Conservation (phyloP, 2,113 vertebrate species). For the Tautogolabrus adspersus region DNA sequence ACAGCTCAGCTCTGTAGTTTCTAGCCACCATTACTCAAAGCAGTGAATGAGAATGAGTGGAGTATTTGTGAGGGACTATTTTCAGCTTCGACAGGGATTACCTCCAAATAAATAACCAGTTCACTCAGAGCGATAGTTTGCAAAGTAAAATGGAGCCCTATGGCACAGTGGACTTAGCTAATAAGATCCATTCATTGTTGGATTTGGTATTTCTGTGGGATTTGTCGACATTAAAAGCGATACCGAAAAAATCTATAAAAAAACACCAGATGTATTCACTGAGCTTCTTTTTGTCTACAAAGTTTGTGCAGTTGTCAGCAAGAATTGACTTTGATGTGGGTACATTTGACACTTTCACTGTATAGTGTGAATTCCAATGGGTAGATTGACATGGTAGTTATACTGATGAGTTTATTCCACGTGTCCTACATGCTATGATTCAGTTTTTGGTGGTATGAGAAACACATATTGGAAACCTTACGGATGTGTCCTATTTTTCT, state of each 20-base stretch:
- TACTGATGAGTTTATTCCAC: too few species aligned
- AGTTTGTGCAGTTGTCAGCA: too few species aligned
- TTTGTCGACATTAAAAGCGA: background rate
- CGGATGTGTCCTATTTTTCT: constrained; percentile 64
- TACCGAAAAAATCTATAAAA: too few species aligned
- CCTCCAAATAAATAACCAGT: too few species aligned
- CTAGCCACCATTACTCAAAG: background rate
- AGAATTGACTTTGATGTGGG: too few species aligned
- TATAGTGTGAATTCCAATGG: background rate
- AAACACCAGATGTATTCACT: too few species aligned
- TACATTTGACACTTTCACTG: too few species aligned
- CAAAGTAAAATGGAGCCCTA: too few species aligned
- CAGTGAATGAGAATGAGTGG: background rate
- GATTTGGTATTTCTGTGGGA: background rate
- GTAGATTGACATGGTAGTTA: constrained; percentile 38
- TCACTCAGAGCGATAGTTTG: too few species aligned
- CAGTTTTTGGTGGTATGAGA: constrained; percentile 88
- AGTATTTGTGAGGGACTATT: background rate
- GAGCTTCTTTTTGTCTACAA: too few species aligned
- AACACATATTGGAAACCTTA: constrained; percentile 26
- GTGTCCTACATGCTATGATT: constrained; percentile 73
- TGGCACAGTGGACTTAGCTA: too few species aligned
- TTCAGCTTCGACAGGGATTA: background rate
- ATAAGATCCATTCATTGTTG: too few species aligned
- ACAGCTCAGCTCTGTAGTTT: background rate